Evolutionary conservation across 1,140 invertebrate genomes (phyloP).

Genomic region (Drosophila sucinea): DNA sequence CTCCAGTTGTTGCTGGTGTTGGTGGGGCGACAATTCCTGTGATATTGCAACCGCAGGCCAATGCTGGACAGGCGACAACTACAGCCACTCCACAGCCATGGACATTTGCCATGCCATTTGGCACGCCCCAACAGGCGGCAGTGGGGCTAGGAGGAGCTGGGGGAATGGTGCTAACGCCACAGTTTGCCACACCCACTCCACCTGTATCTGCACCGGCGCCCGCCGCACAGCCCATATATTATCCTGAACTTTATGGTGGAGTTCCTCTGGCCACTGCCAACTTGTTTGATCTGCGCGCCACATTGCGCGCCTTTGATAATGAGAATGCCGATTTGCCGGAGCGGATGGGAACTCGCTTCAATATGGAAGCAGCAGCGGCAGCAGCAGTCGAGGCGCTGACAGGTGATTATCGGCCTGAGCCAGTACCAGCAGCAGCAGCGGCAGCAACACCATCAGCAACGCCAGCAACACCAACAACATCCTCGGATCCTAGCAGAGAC

Average conservation of each 20-base stretch:
- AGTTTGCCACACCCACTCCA: constrained; percentile 38
- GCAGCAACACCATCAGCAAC: constrained; percentile 6
- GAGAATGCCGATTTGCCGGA: constrained; percentile 75
- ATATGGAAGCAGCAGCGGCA: constrained; percentile 19
- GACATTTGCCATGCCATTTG: constrained; percentile 63
- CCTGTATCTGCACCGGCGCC: constrained; percentile 8
- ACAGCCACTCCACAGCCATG: constrained; percentile 52
- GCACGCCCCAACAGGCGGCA: constrained; percentile 65
- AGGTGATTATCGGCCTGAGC: constrained; percentile 58
- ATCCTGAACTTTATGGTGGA: constrained; percentile 57
- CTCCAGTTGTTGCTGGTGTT: constrained; percentile 5
- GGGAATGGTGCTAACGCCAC: constrained; percentile 50
- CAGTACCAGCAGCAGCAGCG: constrained; percentile 4
- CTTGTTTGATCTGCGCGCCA: constrained; percentile 70
- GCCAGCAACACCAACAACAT: constrained; percentile 26
- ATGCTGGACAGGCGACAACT: constrained; percentile 34
- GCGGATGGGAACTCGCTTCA: constrained; percentile 57
- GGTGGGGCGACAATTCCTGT: constrained; percentile 40
- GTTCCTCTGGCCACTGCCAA: constrained; percentile 53
- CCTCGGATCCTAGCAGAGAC: constrained; percentile 33
- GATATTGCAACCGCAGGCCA: constrained; percentile 57
- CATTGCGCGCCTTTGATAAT: constrained; percentile 73
- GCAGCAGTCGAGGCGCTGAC: constrained; percentile 35
- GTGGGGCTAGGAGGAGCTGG: constrained; percentile 21
- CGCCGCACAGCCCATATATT: constrained; percentile 32